These are phyloP conservation scores for Seladonia tumulorum DNA, from an alignment of 2,888 invertebrate species.

Conservation along the genomic window DNA sequence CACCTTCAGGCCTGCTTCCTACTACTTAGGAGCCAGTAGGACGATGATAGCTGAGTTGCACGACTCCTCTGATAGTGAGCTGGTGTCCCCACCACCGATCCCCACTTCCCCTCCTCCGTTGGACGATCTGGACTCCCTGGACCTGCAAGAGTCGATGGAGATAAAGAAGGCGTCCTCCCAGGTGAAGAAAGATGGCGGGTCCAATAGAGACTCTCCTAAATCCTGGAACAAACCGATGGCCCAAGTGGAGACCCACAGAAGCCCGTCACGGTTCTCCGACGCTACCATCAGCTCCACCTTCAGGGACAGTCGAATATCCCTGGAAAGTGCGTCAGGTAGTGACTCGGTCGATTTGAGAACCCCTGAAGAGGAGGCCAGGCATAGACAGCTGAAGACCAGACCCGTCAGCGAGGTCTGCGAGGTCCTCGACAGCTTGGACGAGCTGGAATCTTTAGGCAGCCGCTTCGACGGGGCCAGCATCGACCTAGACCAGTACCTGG, in stretches of 20 bases:
- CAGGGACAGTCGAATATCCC: slow-evolving; percentile 76
- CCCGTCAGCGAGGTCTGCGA: slow-evolving; percentile 88
- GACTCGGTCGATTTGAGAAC: slow-evolving; percentile 87
- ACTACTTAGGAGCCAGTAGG: slow-evolving; percentile 91
- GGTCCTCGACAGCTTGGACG: slow-evolving; percentile 87
- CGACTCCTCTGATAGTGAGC: slow-evolving; percentile 93
- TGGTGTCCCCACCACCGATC: slow-evolving; percentile 91
- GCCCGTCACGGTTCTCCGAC: slow-evolving; percentile 77
- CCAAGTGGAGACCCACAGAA: slow-evolving; percentile 74
- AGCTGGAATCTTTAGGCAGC: slow-evolving; percentile 87
- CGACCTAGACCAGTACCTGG: slow-evolving; percentile 89
- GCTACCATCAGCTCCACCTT: slow-evolving; percentile 77
- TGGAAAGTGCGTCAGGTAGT: slow-evolving; percentile 82
- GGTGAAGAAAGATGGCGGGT: slow-evolving; percentile 72
- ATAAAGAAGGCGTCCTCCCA: slow-evolving; percentile 81
- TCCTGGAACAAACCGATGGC: slow-evolving; percentile 76
- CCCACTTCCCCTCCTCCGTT: slow-evolving; percentile 91
- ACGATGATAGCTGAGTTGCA: slow-evolving; percentile 87
- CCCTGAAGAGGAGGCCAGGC: slow-evolving; percentile 85
- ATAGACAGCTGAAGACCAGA: slow-evolving; percentile 88
- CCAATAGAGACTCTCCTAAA: slow-evolving; percentile 73
- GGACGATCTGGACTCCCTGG: slow-evolving; percentile 89
- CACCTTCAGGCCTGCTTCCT: slow-evolving; percentile 94
- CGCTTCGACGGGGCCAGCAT: slow-evolving; percentile 86
- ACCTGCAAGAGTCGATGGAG: slow-evolving; percentile 81